These are phyloP conservation scores for Noctua pronuba DNA, from an alignment of 2,888 invertebrate genomes.

Conservation along the genomic window DNA sequence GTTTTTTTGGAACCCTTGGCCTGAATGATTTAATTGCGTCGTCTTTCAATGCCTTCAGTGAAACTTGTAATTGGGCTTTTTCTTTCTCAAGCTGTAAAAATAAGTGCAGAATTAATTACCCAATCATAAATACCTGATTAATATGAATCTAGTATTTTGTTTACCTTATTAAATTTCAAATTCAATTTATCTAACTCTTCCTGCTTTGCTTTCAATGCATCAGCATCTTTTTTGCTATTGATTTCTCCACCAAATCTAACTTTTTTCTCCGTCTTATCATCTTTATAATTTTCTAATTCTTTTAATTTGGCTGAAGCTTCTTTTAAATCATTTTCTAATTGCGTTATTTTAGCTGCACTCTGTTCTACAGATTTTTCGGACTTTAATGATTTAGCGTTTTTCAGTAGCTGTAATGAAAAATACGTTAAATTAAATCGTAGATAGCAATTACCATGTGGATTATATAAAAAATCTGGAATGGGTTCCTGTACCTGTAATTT, in stretches of 20 bases:
- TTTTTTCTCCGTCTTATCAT: conserved; percentile 89
- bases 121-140: background rate
- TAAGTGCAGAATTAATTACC: background rate
- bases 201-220: conserved; percentile 84
- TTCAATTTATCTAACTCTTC: conserved; percentile 90
- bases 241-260: conserved; percentile 85
- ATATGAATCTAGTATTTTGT: background rate
- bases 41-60: conserved; percentile 92
- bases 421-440: background rate
- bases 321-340: conserved; percentile 91
- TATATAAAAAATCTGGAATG: background rate
- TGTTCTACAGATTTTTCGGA: conserved; percentile 90
- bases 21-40: conserved; percentile 92
- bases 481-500: conserved; percentile 88
- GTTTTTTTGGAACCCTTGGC: conserved; percentile 93
- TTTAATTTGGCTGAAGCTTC: conserved; percentile 91
- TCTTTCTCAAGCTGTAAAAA: conserved; percentile 90
- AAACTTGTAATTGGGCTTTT: conserved; percentile 91
- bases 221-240: conserved; percentile 84
- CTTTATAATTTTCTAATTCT: conserved; percentile 86
- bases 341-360: conserved; percentile 91
- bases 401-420: conserved; percentile 84
- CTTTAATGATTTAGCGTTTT: conserved; percentile 89
- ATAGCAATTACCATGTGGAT: background rate
- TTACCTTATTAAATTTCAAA: conserved; percentile 86